These are phyloP conservation scores for Centropus bengalensis DNA, from an alignment of 2,113 vertebrate species.

Conservation along the genomic window DNA sequence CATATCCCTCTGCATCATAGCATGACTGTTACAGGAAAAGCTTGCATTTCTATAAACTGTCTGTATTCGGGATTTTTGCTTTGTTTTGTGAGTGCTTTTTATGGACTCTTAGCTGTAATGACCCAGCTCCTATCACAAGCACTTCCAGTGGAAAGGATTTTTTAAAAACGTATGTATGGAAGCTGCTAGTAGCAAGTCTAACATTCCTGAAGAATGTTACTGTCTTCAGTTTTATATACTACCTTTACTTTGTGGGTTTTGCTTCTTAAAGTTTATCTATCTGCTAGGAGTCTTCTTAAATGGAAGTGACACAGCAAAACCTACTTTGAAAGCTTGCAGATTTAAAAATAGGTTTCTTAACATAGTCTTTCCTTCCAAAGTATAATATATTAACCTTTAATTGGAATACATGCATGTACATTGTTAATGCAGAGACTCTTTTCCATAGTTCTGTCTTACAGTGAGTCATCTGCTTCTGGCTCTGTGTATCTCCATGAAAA, in stretches of 20 bases:
- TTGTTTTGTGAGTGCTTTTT: not conserved
- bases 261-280: not conserved
- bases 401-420: not conserved
- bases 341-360: constrained; percentile 10
- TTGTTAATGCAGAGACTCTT: not conserved
- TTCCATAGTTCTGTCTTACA: not conserved
- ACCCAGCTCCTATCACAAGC: not conserved
- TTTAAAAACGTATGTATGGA: not conserved
- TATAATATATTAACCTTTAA: constrained; percentile 11
- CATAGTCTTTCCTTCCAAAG: not conserved
- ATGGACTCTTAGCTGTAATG: not conserved
- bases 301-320: not conserved
- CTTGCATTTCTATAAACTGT: not conserved
- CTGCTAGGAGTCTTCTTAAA: constrained; percentile 30
- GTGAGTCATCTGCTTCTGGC: not conserved
- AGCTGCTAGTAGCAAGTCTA: not conserved
- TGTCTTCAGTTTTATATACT: not conserved
- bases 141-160: not conserved
- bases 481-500: not conserved
- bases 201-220: not conserved
- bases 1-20: not conserved
- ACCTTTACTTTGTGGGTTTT: constrained; percentile 8
- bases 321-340: not conserved
- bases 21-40: not conserved
- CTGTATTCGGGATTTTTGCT: not conserved